phyloP scores from a whole-genome alignment of 2,888 invertebrate species.

The Euspilapteryx auroguttella region DNA sequence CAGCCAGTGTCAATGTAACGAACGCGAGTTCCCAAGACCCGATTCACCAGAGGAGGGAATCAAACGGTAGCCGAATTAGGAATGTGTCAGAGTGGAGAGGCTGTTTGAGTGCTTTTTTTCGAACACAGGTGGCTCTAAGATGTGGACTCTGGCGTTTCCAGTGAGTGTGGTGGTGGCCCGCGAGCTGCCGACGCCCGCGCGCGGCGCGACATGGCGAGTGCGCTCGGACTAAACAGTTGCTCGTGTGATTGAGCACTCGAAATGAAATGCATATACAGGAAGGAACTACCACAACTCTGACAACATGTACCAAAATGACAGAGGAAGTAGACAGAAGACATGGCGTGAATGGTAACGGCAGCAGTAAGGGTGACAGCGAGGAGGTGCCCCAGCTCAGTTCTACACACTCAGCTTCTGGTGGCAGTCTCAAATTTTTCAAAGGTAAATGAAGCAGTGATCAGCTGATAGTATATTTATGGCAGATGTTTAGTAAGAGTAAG shows the following conservation, averaged over 20 bases:
- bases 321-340: constrained; percentile 71
- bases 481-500: no score
- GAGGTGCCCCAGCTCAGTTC: constrained; percentile 47
- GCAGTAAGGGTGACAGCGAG: constrained; percentile 54
- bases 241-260: constrained; percentile 55
- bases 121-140: constrained; percentile 55
- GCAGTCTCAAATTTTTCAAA: constrained; percentile 80
- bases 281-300: constrained; percentile 67
- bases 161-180: constrained; percentile 34
- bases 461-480: no score
- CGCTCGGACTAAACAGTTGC: constrained; percentile 45
- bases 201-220: constrained; percentile 47
- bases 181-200: constrained; percentile 26
- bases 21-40: no score
- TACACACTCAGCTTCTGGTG: constrained; percentile 61
- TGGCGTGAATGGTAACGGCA: constrained; percentile 72
- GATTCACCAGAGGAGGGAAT: no score
- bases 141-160: constrained; percentile 50
- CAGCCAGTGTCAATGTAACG: constrained; percentile 29
- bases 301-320: constrained; percentile 70
- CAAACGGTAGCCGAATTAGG: no score
- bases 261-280: constrained; percentile 71
- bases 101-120: constrained; percentile 27
- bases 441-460: constrained; percentile 37
- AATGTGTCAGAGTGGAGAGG: constrained; percentile 54